Percentiles rank a stretch among this genome's conserved stretches.
These are phyloP conservation scores for Stenoptilia bipunctidactyla DNA, from an alignment of 2,888 invertebrate genomes.

Conservation along the genomic window DNA sequence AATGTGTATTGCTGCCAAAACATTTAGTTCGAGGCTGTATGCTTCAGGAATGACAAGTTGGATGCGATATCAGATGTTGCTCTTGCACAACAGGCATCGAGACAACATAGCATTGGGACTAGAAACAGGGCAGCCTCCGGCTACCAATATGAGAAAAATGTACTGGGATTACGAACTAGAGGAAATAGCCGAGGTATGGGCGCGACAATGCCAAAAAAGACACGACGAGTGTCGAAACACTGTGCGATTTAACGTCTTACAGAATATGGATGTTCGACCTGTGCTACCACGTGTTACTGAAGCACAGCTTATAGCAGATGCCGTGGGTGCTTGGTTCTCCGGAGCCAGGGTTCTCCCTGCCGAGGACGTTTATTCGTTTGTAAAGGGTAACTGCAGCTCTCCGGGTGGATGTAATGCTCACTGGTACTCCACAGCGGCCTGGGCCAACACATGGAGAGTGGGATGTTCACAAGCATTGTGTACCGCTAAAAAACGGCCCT, in stretches of 20 bases:
- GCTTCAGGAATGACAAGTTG: slow-evolving; percentile 57
- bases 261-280: slow-evolving; percentile 58
- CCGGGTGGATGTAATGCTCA: slow-evolving; percentile 54
- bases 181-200: slow-evolving; percentile 57
- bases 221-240: slow-evolving; percentile 63
- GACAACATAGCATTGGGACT: slow-evolving; percentile 60
- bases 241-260: slow-evolving; percentile 49
- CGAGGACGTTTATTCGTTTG: slow-evolving; percentile 50
- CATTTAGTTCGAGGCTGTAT: slow-evolving; percentile 43
- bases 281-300: slow-evolving; percentile 47
- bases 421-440: slow-evolving; percentile 56
- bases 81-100: slow-evolving; percentile 55
- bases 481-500: slow-evolving; percentile 42
- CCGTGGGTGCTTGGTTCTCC: slow-evolving; percentile 58
- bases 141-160: slow-evolving; percentile 63
- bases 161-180: slow-evolving; percentile 66
- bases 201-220: slow-evolving; percentile 59
- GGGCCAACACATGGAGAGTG: slow-evolving; percentile 59
- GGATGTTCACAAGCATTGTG: slow-evolving; percentile 58
- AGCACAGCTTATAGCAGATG: slow-evolving; percentile 53
- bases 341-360: slow-evolving; percentile 45
- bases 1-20: slow-evolving; percentile 41
- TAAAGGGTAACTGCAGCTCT: slow-evolving; percentile 45
- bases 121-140: slow-evolving; percentile 58
- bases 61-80: slow-evolving; percentile 54